Conservation (phyloP, 2,113 vertebrate species). For the Etheostoma spectabile region DNA sequence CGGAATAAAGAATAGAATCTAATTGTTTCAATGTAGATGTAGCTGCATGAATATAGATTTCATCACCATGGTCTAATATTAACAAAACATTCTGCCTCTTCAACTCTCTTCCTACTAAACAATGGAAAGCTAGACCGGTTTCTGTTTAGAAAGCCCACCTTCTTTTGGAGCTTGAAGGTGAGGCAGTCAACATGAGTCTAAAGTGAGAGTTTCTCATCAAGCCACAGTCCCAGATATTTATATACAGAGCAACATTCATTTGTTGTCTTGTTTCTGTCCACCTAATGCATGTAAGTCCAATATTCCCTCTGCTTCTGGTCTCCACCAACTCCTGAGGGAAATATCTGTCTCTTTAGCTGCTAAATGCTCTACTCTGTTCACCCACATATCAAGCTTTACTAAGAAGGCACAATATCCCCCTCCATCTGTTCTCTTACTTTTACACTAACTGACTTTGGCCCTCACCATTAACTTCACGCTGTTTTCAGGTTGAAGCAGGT, state of each 20-base stretch:
- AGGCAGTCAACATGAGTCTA: too few species aligned
- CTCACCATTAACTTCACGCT: not conserved
- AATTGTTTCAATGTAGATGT: too few species aligned
- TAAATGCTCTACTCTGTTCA: not conserved
- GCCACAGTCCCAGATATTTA: too few species aligned
- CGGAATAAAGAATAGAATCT: too few species aligned
- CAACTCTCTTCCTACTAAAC: too few species aligned
- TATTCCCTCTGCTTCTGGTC: not conserved
- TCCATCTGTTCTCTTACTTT: not conserved
- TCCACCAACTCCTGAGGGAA: not conserved
- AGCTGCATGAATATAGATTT: too few species aligned
- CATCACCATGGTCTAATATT: too few species aligned
- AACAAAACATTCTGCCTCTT: too few species aligned
- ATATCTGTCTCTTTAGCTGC: not conserved
- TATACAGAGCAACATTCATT: not conserved
- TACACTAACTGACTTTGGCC: slow-evolving; percentile 4
- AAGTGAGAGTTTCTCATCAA: too few species aligned
- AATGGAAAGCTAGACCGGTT: too few species aligned
- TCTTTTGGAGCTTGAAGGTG: too few species aligned
- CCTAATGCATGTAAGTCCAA: not conserved
- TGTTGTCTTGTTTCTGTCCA: not conserved
- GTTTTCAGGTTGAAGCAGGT: slow-evolving; percentile 60
- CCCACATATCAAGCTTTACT: not conserved
- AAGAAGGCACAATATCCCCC: not conserved
- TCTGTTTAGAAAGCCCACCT: too few species aligned